Evolutionary conservation across 2,113 vertebrate species (phyloP), one percentile per base, ranked within the genome.

Genomic region (Rhagologus leucostigma): DNA sequence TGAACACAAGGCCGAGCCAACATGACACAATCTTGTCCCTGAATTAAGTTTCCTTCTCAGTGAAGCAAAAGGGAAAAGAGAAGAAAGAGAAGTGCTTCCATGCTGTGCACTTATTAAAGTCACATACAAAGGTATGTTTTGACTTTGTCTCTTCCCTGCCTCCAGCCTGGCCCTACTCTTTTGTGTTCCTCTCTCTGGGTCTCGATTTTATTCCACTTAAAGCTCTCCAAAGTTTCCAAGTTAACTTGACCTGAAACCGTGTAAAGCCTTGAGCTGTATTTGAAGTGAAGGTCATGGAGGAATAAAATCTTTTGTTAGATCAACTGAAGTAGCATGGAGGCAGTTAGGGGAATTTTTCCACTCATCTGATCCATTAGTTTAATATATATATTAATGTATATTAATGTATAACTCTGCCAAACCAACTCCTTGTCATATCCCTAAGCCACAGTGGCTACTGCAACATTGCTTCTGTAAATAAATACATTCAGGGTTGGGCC

Each of bases 401-500:
- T n/a, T n/a, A 63, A 41, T 17, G 16, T 9, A 20, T 75, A 37
- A 27, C 14, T 87, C 10, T 81, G 26, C n/a, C n/a, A n/a, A n/a
- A n/a, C n/a, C n/a, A n/a, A n/a, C 44, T 60, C 33, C n/a, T 37
- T 63, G 27, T 39, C 0, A 0, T 49, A 19, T 27, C 35, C 17
- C 32, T 41, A 23, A 80, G 32, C 49, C n/a, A 18, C 0, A 0
- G 3, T 27, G 18, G 27, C 26, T 82, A 9, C 53, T 60, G 39
- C 53, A 33, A 12, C 9, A 8, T 8, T 49, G 8, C 12, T 68
- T 7, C 52, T 79, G 27, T 52, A 57, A 15, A 1, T 46, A 16
- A 67, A 53, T 30, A 21, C 12, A 5, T 17, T 26, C 24, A 24
- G 29, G 5, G 4, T 37, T 19, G n/a, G 4, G 4, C 9, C 8